Percentiles rank a stretch among this genome's conserved stretches.
These are phyloP conservation scores for Aphodius sticticus DNA, from an alignment of 2,888 invertebrate species.

Conservation along the genomic window DNA sequence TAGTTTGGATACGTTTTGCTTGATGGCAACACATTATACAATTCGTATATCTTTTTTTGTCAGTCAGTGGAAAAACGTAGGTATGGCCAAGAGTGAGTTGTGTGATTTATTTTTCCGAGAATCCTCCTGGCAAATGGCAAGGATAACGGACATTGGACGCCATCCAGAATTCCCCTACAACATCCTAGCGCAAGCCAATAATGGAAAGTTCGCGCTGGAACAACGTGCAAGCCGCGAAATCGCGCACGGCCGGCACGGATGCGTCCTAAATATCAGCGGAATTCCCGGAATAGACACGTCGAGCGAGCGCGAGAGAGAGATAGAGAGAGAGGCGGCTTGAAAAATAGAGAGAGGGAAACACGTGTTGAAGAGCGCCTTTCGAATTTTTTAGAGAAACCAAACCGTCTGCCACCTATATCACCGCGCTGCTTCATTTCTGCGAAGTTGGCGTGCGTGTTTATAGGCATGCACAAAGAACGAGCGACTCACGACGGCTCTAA, in stretches of 20 bases:
- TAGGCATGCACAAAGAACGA: no score
- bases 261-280: constrained; percentile 4
- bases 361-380: not conserved
- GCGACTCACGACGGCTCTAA: no score
- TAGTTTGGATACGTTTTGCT: no score
- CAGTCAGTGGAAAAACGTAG: not conserved
- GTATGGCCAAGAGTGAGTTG: not conserved
- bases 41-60: not conserved
- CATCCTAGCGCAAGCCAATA: not conserved
- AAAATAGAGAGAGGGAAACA: not conserved
- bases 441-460: not conserved
- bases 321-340: not conserved
- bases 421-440: not conserved
- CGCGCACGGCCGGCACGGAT: not conserved
- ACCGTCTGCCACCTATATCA: not conserved
- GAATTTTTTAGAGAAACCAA: not conserved
- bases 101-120: not conserved
- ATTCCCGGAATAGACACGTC: not conserved
- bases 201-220: not conserved
- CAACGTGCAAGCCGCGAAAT: not conserved
- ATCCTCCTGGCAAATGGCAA: not conserved
- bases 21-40: no score
- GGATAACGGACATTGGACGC: not conserved
- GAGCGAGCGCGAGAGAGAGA: not conserved
- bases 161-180: not conserved